phyloP scores from a whole-genome alignment of 1,140 invertebrate species.

The Artemia franciscana region DNA sequence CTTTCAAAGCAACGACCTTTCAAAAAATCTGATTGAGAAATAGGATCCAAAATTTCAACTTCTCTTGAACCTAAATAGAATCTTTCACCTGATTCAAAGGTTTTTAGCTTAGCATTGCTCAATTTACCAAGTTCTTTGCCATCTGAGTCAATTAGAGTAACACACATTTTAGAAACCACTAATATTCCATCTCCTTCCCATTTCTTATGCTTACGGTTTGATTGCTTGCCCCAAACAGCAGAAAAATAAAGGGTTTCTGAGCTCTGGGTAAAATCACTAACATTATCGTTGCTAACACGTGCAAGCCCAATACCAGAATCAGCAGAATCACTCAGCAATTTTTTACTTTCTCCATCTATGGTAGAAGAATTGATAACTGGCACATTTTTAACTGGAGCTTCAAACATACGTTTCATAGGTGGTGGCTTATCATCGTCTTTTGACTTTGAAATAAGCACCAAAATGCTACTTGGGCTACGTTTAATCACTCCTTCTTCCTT shows the following conservation, averaged over 20 bases:
- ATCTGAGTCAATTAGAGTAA: slow-evolving; percentile 29
- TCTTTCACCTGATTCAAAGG: slow-evolving; percentile 28
- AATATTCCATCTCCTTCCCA: slow-evolving; percentile 46
- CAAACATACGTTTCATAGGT: no score
- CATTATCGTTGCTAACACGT: no score
- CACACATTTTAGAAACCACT: slow-evolving; percentile 26
- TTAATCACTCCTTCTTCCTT: not conserved
- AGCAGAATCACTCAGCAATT: no score
- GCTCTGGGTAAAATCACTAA: no score
- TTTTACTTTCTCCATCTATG: no score
- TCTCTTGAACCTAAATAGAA: slow-evolving; percentile 35
- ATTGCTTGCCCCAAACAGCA: slow-evolving; percentile 39
- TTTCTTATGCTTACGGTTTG: slow-evolving; percentile 44
- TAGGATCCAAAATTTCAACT: slow-evolving; percentile 23
- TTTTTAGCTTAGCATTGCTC: slow-evolving; percentile 21
- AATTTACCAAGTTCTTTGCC: slow-evolving; percentile 26
- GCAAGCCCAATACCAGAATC: no score
- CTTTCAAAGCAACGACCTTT: not conserved
- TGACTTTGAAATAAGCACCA: no score
- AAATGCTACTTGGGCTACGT: not conserved
- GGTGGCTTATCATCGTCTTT: no score
- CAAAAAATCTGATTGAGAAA: slow-evolving; percentile 4
- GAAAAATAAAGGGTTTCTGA: slow-evolving; percentile 20
- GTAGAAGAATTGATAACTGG: no score
- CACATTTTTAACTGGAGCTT: no score